A percentile compares a stretch with the other conserved stretches of the same genome.
Conservation (phyloP, 2,113 vertebrate genomes). For the Syrrhaptes paradoxus region DNA sequence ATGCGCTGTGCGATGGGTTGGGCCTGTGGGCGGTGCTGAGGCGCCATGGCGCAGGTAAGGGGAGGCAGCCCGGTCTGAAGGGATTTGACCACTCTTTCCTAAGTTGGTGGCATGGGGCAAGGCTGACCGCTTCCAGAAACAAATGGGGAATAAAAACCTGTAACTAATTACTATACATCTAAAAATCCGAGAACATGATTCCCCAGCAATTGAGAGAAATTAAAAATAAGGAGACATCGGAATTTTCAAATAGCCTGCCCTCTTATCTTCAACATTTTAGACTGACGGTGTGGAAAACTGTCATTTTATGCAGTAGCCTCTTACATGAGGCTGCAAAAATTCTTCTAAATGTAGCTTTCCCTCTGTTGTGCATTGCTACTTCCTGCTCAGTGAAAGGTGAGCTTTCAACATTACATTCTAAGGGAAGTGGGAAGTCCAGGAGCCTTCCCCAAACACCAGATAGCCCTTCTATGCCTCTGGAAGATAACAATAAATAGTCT, state of each 20-base stretch:
- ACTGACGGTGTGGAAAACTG: neutral
- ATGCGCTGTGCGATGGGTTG: fast-evolving
- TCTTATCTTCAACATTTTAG: neutral
- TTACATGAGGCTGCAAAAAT: neutral
- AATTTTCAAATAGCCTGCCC: neutral
- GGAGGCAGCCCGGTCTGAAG: neutral
- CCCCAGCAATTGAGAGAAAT: neutral
- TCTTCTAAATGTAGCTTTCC: constrained; percentile 24
- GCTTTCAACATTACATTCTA: neutral
- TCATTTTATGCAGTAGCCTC: neutral
- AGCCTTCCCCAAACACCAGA: neutral
- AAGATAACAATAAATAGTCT: neutral
- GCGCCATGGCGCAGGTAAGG: fast-evolving
- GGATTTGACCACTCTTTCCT: neutral
- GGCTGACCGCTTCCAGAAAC: neutral
- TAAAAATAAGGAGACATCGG: neutral
- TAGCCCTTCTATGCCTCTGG: neutral
- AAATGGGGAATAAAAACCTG: neutral
- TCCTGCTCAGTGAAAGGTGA: constrained; percentile 1
- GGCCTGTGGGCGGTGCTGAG: fast-evolving
- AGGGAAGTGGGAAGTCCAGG: neutral
- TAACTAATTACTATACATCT: neutral
- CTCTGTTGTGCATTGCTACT: neutral
- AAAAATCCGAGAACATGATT: neutral
- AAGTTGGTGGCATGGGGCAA: neutral